phyloP scores from a whole-genome alignment of 2,113 vertebrate genomes.

The Serinus canaria region DNA sequence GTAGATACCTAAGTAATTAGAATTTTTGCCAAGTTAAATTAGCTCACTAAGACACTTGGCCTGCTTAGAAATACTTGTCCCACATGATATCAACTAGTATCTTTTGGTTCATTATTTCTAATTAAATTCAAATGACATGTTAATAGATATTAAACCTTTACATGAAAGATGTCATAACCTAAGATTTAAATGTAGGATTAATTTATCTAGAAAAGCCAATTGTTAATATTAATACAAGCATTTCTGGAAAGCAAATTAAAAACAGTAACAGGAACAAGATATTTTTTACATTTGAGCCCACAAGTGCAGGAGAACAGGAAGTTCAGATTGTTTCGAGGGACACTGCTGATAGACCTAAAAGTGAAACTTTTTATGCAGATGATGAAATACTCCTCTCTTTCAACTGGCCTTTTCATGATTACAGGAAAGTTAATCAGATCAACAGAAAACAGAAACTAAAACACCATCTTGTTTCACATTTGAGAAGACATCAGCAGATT shows the following conservation, averaged over 20 bases:
- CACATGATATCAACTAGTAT: not conserved
- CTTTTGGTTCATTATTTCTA: constrained; percentile 29
- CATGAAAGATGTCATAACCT: not conserved
- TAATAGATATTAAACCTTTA: constrained; percentile 22
- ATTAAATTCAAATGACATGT: not conserved
- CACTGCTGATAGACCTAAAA: not conserved
- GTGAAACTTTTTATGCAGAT: not conserved
- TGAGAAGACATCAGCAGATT: not conserved
- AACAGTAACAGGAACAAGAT: not conserved
- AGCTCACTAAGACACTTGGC: not conserved
- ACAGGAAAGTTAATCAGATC: not conserved
- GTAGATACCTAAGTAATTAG: not conserved
- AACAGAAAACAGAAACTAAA: not conserved
- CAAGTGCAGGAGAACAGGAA: not conserved
- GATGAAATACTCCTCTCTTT: not conserved
- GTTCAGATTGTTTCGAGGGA: not conserved
- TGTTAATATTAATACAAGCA: not conserved
- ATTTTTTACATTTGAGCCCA: not conserved
- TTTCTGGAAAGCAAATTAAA: not conserved
- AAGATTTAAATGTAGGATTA: not conserved
- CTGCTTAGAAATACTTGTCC: not conserved
- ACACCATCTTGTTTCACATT: not conserved
- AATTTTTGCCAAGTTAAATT: constrained; percentile 4
- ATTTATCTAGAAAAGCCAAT: constrained; percentile 9
- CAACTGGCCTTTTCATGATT: not conserved